Evolutionary conservation across 2,113 vertebrate species (phyloP), one percentile per base, ranked within the genome.

Genomic region (Columbina picui): DNA sequence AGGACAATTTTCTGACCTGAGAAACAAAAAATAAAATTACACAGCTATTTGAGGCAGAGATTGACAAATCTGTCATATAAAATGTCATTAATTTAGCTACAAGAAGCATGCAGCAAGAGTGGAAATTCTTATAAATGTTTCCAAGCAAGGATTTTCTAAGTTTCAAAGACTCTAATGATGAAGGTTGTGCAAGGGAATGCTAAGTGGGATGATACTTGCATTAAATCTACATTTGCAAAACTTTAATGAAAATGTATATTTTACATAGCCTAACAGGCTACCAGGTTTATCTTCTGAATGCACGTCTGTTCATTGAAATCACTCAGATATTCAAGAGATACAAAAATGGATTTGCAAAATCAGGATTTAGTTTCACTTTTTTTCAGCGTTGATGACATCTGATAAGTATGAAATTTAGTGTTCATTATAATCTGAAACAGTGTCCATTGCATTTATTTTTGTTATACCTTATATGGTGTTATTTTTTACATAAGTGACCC

Each of bases 31-130:
- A 30, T 11, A 0, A 34, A 25, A 61, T 68, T 43, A 22, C 6
- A 55, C 0, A 3, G 19, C 25, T 49, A 8, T 45, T 53, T 25
- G 4, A 78, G 2, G 1, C 12, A 69, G 39, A 82, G 13, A 26
- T 29, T 32, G 25, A 88, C 86, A 69, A 1, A 38, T 84, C 5
- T 84, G 45, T 39, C 12, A 56, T 45, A 32, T 21, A 26, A 80
- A 90, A 55, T 64, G 3, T 5, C 8, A 56, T 23, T 74, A 67
- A 84, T 12, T 4, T 71, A 82, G 17, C 5, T 41, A 34, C 11
- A 81, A 53, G n/a, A 75, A 81, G 60, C 10, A 25, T n/a, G 23
- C 55, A 78, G 6, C 3, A 83, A 57, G 26, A 56, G 2, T 11
- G 9, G 6, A 67, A 89, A 79, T 47, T 60, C 14, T 78, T 68